Evolutionary conservation across 2,797 vertebrate species (phyloP).

Genomic region (Poecilia picta): DNA sequence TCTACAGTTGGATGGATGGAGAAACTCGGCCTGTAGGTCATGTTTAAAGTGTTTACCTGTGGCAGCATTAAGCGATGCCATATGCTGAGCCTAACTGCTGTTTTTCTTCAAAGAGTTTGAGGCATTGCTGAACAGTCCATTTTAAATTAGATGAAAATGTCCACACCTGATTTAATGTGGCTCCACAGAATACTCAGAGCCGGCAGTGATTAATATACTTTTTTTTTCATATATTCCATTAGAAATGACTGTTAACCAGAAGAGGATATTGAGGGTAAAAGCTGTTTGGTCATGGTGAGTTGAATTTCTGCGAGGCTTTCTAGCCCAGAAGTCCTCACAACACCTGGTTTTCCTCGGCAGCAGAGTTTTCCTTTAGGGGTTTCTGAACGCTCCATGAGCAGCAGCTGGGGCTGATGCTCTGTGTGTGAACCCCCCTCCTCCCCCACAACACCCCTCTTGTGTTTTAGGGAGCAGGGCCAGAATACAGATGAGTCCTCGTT

Average conservation of each 20-base stretch:
- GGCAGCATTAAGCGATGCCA: conserved; percentile 69
- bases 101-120: conserved; percentile 65
- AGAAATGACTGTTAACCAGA: conserved; percentile 20
- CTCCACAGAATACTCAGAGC: conserved; percentile 50
- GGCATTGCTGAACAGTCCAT: conserved; percentile 59
- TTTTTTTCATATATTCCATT: background rate
- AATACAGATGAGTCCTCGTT: conserved; percentile 64
- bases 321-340: conserved; percentile 1
- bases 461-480: conserved; percentile 43
- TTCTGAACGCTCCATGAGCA: conserved; percentile 52
- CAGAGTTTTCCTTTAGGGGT: conserved; percentile 39
- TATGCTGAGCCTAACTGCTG: conserved; percentile 67
- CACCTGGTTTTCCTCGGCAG: conserved; percentile 15
- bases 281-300: background rate
- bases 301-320: background rate
- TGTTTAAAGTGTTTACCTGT: conserved; percentile 66
- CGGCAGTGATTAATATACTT: conserved; percentile 18
- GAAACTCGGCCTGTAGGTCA: conserved; percentile 69
- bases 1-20: conserved; percentile 1
- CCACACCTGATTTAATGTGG: conserved; percentile 71
- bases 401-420: conserved; percentile 58
- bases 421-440: conserved; percentile 35
- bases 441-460: conserved; percentile 28
- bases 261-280: conserved; percentile 19
- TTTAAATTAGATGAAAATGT: conserved; percentile 67